Evolutionary conservation across 2,113 vertebrate species (phyloP).

Genomic region (Hiodon alosoides): DNA sequence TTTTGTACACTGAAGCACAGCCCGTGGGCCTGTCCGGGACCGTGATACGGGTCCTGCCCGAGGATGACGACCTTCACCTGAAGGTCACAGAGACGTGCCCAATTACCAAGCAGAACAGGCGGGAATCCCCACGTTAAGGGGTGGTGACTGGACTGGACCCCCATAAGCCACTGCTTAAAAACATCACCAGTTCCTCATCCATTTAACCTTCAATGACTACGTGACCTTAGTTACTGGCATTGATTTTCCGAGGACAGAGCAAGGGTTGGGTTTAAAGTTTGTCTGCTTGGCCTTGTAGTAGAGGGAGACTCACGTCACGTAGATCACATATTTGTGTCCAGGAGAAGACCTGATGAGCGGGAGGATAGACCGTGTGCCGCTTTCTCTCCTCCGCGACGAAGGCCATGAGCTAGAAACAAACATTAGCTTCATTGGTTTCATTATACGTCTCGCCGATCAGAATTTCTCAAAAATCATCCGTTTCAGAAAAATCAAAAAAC

Average conservation of each 20-base stretch:
- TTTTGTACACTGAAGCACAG: conserved; percentile 80
- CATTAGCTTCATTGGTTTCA: no score
- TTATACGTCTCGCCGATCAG: neutral
- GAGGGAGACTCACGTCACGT: conserved; percentile 61
- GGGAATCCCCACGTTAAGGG: neutral
- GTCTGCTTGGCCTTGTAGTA: no score
- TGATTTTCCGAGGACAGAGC: no score
- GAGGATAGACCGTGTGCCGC: conserved; percentile 65
- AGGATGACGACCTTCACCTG: conserved; percentile 81
- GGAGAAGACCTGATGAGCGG: conserved; percentile 68
- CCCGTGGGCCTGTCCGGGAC: conserved; percentile 74
- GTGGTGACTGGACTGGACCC: neutral
- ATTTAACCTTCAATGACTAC: no score
- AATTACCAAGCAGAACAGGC: neutral
- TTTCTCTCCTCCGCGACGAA: conserved; percentile 71
- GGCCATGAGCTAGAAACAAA: conserved; percentile 59
- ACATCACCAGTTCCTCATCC: neutral
- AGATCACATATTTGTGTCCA: conserved; percentile 76
- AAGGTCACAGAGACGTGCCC: conserved; percentile 8
- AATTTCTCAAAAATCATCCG: no score
- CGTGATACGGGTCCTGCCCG: conserved; percentile 79
- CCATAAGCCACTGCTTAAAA: neutral
- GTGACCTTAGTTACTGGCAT: no score
- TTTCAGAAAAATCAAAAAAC: no score
- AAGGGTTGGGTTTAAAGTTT: no score